Base-by-base conservation (phyloP, 2,888 invertebrate genomes). In the Sphinx pinastri region DNA sequence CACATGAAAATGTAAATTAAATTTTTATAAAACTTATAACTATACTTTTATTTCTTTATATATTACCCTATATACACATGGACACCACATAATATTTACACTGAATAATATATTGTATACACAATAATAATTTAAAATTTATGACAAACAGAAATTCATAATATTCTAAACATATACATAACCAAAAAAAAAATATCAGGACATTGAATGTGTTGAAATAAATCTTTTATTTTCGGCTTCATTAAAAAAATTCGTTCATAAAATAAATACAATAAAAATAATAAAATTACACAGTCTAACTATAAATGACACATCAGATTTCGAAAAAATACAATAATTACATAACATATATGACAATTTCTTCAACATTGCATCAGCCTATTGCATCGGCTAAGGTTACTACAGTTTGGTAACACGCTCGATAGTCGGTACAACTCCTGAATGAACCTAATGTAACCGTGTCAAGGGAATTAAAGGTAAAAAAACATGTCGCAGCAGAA, bases 1-100 rank as follows among this genome's bases (percentile, higher is more conserved):
- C 82, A 82, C 84, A 84, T 85, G 84, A 79, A 85, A 86, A 83
- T 84, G 79, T 85, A 85, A 82, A 88, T 89, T 90, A 91, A 89
- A 92, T 84, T 84, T 85, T 83, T 77, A 76, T 77, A 84, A 85
- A 85, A 80, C 74, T 76, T 77, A 72, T 19, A 72, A 73, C 74
- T 73, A 74, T 72, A 78, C 79, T 81, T 78, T 81, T 81, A 47
- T 78, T 72, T 66, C 67, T 71, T 13, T 63, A 45, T 25, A 25
- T 38, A 71, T 67, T 57, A 68, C 25, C 68, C 38, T 51, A 57
- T 55, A 57, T 13, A 57, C 57, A 38, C 38, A 14, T 1, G 16
- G 0, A 52, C 6, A 31, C 38, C 38, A 60, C n/a, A 60, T n/a
- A 13, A n/a, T 38, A 2, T 38, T 38, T 3, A 38, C 8, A 38